Evolutionary conservation across 1,140 invertebrate genomes (phyloP).

Genomic region (Cotesia chilonis): DNA sequence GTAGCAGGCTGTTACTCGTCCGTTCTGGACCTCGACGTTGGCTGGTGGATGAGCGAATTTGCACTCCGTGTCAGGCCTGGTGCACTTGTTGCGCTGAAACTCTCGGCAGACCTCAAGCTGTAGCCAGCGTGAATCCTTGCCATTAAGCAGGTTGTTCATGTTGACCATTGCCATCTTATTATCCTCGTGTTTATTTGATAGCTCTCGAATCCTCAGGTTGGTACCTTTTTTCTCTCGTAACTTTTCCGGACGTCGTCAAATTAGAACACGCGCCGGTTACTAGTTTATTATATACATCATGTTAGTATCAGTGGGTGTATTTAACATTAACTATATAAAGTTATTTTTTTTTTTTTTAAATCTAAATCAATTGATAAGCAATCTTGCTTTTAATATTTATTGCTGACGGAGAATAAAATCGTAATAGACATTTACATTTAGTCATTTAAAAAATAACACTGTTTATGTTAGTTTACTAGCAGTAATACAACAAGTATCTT

Average conservation of each 20-base stretch:
- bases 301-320: conserved; percentile 1
- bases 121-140: conserved; percentile 99
- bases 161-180: conserved; percentile 89
- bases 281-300: conserved; percentile 24
- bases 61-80: conserved; percentile 97
- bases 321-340: conserved; percentile 1
- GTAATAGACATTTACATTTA: neutral
- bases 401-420: neutral
- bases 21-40: conserved; percentile 99
- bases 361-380: conserved; percentile 2
- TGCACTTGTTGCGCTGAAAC: conserved; percentile 99
- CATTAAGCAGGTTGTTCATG: conserved; percentile 95
- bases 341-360: neutral
- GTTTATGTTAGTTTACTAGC: neutral
- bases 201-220: conserved; percentile 24
- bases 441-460: neutral
- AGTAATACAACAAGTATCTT: neutral
- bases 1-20: conserved; percentile 99
- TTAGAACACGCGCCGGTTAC: neutral
- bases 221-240: neutral
- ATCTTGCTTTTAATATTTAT: neutral
- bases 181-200: conserved; percentile 30
- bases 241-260: conserved; percentile 9
- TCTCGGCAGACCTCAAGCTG: conserved; percentile 99
- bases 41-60: conserved; percentile 99